These are phyloP conservation scores for Acleris laterana DNA, from an alignment of 2,888 invertebrate species.

Conservation along the genomic window DNA sequence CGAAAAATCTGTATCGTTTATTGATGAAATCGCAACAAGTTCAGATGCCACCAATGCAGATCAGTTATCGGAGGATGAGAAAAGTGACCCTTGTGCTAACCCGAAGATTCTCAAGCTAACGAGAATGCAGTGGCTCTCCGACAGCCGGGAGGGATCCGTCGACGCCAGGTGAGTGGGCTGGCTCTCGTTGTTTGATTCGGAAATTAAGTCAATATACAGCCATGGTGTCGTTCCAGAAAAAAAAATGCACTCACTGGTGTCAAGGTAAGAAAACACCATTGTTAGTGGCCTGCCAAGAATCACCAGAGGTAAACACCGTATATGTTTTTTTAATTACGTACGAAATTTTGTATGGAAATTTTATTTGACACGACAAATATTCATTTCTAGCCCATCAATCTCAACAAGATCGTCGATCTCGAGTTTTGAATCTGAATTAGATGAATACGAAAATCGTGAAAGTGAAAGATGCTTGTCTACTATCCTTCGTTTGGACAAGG, in stretches of 20 bases:
- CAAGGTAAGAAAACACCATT: conserved; percentile 48
- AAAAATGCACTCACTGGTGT: conserved; percentile 74
- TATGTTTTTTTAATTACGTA: no score
- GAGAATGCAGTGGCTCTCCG: conserved; percentile 76
- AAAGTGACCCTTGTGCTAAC: conserved; percentile 41
- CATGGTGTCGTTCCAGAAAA: conserved; percentile 70
- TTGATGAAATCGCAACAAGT: conserved; percentile 27
- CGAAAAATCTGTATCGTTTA: no score
- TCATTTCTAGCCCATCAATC: conserved; percentile 61
- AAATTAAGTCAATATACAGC: conserved; percentile 17
- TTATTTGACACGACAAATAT: not conserved
- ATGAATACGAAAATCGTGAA: conserved; percentile 41
- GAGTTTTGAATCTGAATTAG: conserved; percentile 51
- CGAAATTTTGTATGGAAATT: no score
- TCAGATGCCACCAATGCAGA: conserved; percentile 46
- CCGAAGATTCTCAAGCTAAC: conserved; percentile 68
- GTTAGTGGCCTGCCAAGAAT: conserved; percentile 25
- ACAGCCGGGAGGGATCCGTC: conserved; percentile 55
- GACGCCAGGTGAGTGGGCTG: conserved; percentile 64
- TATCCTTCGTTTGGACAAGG: conserved; percentile 70
- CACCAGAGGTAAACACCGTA: not conserved
- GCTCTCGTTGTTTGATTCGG: not conserved
- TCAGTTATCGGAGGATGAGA: conserved; percentile 1
- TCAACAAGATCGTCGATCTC: conserved; percentile 55
- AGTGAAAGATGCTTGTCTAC: conserved; percentile 70